These are phyloP conservation scores for Ptychodera flava DNA, from an alignment of 35 echinoderm and acorn worm species.

Conservation along the genomic window DNA sequence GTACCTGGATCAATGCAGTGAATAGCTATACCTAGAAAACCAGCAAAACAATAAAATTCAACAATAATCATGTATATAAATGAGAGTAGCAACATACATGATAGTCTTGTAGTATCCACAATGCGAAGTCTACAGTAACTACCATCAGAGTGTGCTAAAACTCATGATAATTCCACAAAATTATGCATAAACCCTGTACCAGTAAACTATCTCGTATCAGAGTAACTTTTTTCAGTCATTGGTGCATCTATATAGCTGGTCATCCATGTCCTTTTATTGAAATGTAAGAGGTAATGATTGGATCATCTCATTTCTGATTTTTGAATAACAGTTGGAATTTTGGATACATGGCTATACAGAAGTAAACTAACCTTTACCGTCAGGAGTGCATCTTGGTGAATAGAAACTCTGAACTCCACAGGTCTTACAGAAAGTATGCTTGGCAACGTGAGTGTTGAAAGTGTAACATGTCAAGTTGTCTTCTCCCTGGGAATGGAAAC, in stretches of 20 bases:
- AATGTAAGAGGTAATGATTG: neutral
- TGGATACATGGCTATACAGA: too few relatives aligned
- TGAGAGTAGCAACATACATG: too few relatives aligned
- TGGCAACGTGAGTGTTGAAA: conserved; percentile 67
- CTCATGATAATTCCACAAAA: too few relatives aligned
- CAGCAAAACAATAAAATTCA: conserved; percentile 8
- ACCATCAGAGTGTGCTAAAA: too few relatives aligned
- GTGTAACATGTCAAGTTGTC: conserved; percentile 80
- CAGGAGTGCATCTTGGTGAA: conserved; percentile 75
- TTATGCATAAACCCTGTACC: neutral
- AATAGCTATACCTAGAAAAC: conserved; percentile 42
- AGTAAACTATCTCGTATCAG: neutral
- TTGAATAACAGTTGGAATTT: neutral
- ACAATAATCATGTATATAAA: too few relatives aligned
- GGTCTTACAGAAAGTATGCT: conserved; percentile 93
- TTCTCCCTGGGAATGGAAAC: conserved; percentile 87
- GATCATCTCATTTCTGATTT: neutral
- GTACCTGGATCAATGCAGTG: conserved; percentile 77
- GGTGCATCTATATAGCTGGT: neutral
- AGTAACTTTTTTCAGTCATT: neutral
- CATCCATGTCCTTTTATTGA: neutral
- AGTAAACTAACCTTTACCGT: conserved; percentile 66
- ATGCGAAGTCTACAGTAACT: too few relatives aligned
- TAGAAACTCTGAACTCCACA: conserved; percentile 99
- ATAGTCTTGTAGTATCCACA: too few relatives aligned